Evolutionary conservation across 2,113 vertebrate genomes (phyloP).

Genomic region (Macrotus californicus): DNA sequence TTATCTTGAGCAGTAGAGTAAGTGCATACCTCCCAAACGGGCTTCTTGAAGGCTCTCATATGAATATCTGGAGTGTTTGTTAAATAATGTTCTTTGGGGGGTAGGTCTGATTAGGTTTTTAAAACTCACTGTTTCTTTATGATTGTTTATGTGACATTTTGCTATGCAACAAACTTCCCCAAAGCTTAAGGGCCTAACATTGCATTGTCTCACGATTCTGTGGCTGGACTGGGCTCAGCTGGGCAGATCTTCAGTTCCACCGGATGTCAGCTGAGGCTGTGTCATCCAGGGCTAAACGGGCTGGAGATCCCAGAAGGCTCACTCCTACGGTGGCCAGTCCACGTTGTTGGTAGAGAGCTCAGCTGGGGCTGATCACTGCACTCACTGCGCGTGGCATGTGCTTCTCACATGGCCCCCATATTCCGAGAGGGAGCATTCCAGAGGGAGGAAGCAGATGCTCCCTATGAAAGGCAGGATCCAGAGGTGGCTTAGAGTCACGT

Average conservation of each 20-base stretch:
- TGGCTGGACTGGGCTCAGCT: neutral
- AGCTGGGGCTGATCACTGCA: neutral
- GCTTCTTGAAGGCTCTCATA: neutral
- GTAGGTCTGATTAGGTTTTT: neutral
- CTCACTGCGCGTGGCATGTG: neutral
- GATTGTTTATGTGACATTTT: neutral
- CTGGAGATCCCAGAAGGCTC: neutral
- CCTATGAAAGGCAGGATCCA: neutral
- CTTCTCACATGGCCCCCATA: neutral
- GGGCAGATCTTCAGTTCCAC: neutral
- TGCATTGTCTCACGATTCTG: neutral
- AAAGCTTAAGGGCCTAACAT: neutral
- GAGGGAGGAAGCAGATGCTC: neutral
- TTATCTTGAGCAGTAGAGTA: neutral
- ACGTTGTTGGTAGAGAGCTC: neutral
- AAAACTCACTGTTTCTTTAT: neutral
- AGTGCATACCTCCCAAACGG: neutral
- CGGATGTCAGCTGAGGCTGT: neutral
- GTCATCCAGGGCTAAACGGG: fast-evolving
- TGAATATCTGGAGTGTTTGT: neutral
- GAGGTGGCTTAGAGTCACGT: neutral
- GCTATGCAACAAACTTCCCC: neutral
- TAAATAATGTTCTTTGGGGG: neutral
- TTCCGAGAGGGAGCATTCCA: neutral
- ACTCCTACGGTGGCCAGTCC: neutral